Evolutionary conservation across 2,113 vertebrate species (phyloP).

Genomic region (Rhinoptilus africanus): DNA sequence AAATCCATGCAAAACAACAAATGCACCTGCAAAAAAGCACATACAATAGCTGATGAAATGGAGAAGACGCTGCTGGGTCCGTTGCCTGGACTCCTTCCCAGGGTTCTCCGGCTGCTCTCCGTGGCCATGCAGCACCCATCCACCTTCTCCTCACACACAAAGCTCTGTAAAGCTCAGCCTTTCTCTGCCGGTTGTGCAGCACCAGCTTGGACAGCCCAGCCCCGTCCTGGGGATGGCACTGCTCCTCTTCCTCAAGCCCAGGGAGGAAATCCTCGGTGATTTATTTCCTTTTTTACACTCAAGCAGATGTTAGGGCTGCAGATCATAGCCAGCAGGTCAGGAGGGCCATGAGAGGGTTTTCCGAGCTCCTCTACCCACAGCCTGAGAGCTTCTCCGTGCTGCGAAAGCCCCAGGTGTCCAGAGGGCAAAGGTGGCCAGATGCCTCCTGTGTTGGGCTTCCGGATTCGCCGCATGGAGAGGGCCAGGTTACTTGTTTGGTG

Average conservation of each 20-base stretch:
- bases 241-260: not conserved
- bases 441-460: not conserved
- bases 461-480: accelerated
- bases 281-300: not conserved
- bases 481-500: not conserved
- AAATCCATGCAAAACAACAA: not conserved
- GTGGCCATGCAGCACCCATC: not conserved
- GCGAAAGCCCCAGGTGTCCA: not conserved
- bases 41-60: not conserved
- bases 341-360: not conserved
- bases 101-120: not conserved
- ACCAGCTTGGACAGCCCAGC: not conserved
- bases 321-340: not conserved
- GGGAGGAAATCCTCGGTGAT: not conserved
- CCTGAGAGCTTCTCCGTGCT: accelerated
- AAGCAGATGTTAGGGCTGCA: not conserved
- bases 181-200: not conserved
- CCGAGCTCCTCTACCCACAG: not conserved
- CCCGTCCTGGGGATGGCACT: accelerated
- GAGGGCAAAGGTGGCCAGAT: constrained; percentile 22
- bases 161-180: not conserved
- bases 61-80: not conserved
- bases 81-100: not conserved
- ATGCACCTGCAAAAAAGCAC: not conserved
- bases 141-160: not conserved